These are phyloP conservation scores for Gastracanthus pulcherrimus DNA, from an alignment of 2,888 invertebrate species.

Conservation along the genomic window DNA sequence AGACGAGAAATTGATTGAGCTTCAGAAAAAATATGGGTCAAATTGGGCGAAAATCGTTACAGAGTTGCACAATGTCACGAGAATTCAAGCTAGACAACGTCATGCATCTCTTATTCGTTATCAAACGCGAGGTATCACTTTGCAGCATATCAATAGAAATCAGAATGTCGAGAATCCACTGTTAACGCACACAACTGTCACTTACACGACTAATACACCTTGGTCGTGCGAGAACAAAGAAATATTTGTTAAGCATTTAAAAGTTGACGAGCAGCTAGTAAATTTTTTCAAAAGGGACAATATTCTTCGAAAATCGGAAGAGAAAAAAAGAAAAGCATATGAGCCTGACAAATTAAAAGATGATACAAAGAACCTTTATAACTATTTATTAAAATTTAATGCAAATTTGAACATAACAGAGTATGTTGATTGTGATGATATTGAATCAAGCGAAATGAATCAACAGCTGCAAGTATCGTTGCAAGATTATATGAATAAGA, in stretches of 20 bases:
- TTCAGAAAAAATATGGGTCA: slow-evolving; percentile 78
- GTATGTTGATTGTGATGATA: slow-evolving; percentile 56
- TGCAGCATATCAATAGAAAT: slow-evolving; percentile 14
- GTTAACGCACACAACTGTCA: slow-evolving; percentile 32
- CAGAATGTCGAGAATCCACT: neutral
- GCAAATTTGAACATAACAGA: slow-evolving; percentile 65
- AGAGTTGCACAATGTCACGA: slow-evolving; percentile 79
- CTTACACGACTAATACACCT: slow-evolving; percentile 47
- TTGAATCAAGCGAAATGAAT: slow-evolving; percentile 62
- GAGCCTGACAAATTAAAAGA: slow-evolving; percentile 72
- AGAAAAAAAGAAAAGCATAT: slow-evolving; percentile 75
- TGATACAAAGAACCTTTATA: slow-evolving; percentile 76
- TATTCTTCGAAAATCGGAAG: slow-evolving; percentile 60
- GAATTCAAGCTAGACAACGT: slow-evolving; percentile 82
- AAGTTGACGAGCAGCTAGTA: slow-evolving; percentile 67
- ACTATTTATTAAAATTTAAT: slow-evolving; percentile 70
- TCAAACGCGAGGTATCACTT: slow-evolving; percentile 25
- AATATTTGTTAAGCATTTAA: slow-evolving; percentile 50
- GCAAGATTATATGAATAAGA: slow-evolving; percentile 7
- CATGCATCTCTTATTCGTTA: slow-evolving; percentile 67
- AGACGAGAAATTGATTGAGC: slow-evolving; percentile 80
- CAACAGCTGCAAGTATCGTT: slow-evolving; percentile 64
- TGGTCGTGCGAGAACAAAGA: slow-evolving; percentile 55
- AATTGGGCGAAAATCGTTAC: slow-evolving; percentile 80
- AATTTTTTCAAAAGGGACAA: slow-evolving; percentile 63